A percentile compares a stretch with the other conserved stretches of the same genome.
phyloP scores from a whole-genome alignment of 2,888 invertebrate species.

The Caenorhabditis sp. region DNA sequence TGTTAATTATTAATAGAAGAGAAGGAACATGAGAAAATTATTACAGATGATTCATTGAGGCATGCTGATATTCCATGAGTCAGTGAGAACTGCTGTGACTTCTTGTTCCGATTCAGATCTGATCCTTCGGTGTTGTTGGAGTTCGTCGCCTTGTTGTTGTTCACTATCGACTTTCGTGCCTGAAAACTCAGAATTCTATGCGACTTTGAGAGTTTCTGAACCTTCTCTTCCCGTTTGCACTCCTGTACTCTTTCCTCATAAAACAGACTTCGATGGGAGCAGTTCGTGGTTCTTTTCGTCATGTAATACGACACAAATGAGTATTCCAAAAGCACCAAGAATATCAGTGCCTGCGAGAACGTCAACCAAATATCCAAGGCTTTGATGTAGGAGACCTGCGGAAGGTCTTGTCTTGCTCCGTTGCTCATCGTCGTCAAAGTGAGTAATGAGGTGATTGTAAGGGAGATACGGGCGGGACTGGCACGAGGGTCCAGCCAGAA shows the following conservation, averaged over 20 bases:
- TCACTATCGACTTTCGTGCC: constrained; percentile 48
- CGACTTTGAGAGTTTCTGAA: not conserved
- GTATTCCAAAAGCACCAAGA: constrained; percentile 82
- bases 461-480: constrained; percentile 81
- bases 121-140: constrained; percentile 30
- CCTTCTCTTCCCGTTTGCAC: constrained; percentile 54
- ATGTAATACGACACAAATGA: constrained; percentile 83
- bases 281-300: constrained; percentile 78
- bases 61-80: constrained; percentile 75
- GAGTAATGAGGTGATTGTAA: constrained; percentile 83
- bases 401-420: constrained; percentile 82
- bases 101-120: constrained; percentile 56
- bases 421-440: constrained; percentile 83
- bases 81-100: constrained; percentile 68
- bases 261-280: constrained; percentile 73
- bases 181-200: not conserved
- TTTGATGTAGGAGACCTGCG: constrained; percentile 82
- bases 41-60: constrained; percentile 76
- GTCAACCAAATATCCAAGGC: constrained; percentile 83
- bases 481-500: constrained; percentile 83
- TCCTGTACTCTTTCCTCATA: constrained; percentile 63
- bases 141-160: constrained; percentile 42
- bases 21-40: not conserved
- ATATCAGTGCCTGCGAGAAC: constrained; percentile 82
- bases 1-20: constrained; percentile 39